These are phyloP conservation scores for Drosophila mimica DNA, from an alignment of 2,888 invertebrate genomes.

Conservation along the genomic window DNA sequence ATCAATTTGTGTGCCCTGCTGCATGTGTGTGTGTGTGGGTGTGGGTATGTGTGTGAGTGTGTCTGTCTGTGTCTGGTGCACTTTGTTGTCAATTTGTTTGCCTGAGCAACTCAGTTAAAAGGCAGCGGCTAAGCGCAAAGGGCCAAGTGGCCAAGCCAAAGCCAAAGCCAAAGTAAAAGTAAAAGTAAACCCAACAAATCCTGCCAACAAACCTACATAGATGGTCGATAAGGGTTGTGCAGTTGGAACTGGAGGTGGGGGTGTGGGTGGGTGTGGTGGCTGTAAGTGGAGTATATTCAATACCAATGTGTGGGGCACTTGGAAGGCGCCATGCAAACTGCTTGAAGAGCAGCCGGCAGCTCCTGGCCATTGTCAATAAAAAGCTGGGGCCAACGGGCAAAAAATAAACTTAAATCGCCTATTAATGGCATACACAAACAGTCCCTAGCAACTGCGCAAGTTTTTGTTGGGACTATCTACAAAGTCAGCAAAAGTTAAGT, in stretches of 20 bases:
- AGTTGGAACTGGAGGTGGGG: not conserved
- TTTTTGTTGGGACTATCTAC: slow-evolving; percentile 57
- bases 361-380: slow-evolving; percentile 66
- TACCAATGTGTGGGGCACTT: slow-evolving; percentile 28
- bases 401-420: slow-evolving; percentile 79
- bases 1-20: slow-evolving; percentile 67
- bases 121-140: slow-evolving; percentile 49
- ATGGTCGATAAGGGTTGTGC: slow-evolving; percentile 6
- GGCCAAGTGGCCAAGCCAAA: slow-evolving; percentile 51
- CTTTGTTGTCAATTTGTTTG: slow-evolving; percentile 78
- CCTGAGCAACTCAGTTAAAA: slow-evolving; percentile 74
- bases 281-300: slow-evolving; percentile 15
- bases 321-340: slow-evolving; percentile 37
- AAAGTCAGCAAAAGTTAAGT: slow-evolving; percentile 77
- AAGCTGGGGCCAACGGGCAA: slow-evolving; percentile 62
- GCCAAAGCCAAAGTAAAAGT: slow-evolving; percentile 36
- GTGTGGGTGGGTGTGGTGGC: not conserved
- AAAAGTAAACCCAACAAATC: slow-evolving; percentile 50
- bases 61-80: slow-evolving; percentile 46
- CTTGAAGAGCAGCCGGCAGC: slow-evolving; percentile 22
- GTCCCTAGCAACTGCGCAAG: slow-evolving; percentile 21
- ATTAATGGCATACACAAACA: slow-evolving; percentile 57
- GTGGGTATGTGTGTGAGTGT: slow-evolving; percentile 33
- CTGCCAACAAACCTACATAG: slow-evolving; percentile 14
- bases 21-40: slow-evolving; percentile 27